Base-by-base conservation (phyloP, 2,797 vertebrate species). In the Muscicapa comitata region DNA sequence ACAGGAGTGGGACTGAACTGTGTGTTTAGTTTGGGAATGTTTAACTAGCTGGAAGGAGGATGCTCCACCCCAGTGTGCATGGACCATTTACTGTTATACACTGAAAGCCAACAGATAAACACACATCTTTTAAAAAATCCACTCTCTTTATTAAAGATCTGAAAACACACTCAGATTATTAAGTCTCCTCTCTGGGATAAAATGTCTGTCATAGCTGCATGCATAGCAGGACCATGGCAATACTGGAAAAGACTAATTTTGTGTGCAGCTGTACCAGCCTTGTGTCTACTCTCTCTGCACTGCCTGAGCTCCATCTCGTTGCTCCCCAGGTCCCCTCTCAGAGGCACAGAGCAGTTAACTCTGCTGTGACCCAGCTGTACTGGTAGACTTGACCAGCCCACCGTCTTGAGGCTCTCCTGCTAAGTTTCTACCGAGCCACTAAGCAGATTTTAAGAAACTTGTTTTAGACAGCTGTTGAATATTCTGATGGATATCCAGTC, bases 391-490 rank as follows among this genome's bases (percentile, higher is more conserved):
- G 37, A 26, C 63, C 77, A 28, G n/a, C 2, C 29, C 71, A 33
- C 62, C 70, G 51, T 61, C 79, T 59, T 28, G 55, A 67, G 72
- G 72, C 70, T 86, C 70, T 29, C n/a, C 63, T 70, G 35, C 45
- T 48, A 42, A 77, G 23, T 18, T 83, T 19, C 53, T 77, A 68
- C 40, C 3, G 29, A 82, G 80, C 40, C 6, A 15, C 71, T 17
- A 79, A 26, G 43, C 59, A 61, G 63, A 90, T 67, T 80, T 88
- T 40, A 73, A 78, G 79, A 68, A 86, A 91, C 33, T 65, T 84
- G 47, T 29, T 61, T 94, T 38, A 77, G 79, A 45, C 86, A 94
- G 77, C 55, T 94, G 95, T 47, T 79, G 51, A 68, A 71, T 88
- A 51, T 91, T 83, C 73, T 59, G 78, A 57, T 88, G 57, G 90